phyloP scores from a whole-genome alignment of 2,888 invertebrate species.

The Cephus spinipes region DNA sequence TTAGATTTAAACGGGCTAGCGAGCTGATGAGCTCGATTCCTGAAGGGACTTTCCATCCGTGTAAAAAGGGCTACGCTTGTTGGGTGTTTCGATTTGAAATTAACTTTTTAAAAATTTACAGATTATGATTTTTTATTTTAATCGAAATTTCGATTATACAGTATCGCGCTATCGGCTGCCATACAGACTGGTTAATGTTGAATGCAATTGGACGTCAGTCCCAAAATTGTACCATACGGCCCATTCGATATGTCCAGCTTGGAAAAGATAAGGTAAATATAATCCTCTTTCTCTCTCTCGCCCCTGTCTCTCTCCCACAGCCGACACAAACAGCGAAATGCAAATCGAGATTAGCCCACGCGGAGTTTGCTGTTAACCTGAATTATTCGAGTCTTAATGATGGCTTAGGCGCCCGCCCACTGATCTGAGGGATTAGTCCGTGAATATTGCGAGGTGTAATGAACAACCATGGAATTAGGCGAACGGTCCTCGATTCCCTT shows the following conservation, averaged over 20 bases:
- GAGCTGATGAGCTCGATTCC: background rate
- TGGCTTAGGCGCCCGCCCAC: constrained; percentile 64
- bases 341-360: constrained; percentile 65
- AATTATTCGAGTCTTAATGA: constrained; percentile 68
- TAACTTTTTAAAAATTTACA: background rate
- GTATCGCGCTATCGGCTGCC: background rate
- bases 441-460: constrained; percentile 65
- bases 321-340: constrained; percentile 59
- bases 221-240: background rate
- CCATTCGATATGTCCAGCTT: background rate
- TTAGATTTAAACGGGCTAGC: background rate
- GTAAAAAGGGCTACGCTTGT: background rate
- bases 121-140: background rate
- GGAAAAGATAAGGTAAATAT: background rate
- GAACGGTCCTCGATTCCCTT: background rate
- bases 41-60: background rate
- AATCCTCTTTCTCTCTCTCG: constrained; percentile 1
- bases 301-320: background rate
- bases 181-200: background rate
- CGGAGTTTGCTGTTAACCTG: constrained; percentile 63
- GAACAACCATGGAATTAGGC: constrained; percentile 58
- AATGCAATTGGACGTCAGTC: background rate
- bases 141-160: background rate
- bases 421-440: constrained; percentile 66
- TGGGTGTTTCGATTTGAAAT: background rate